phyloP scores from a whole-genome alignment of 2,797 vertebrate species.

The Antrozous pallidus region DNA sequence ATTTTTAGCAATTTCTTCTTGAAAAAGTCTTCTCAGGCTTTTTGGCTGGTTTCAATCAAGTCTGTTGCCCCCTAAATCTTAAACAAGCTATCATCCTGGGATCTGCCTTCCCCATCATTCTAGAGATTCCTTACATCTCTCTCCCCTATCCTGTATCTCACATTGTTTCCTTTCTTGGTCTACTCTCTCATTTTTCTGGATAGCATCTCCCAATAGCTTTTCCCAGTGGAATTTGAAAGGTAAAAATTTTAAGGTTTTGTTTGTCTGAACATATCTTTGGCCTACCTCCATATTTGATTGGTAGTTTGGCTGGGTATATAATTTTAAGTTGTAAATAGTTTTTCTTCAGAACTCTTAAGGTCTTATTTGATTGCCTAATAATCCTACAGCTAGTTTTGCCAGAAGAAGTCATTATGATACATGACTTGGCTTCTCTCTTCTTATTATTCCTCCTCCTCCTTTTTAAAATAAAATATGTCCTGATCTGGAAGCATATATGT shows the following conservation, averaged over 20 bases:
- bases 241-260: background rate
- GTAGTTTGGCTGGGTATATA: background rate
- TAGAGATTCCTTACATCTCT: background rate
- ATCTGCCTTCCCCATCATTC: background rate
- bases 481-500: background rate
- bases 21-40: background rate
- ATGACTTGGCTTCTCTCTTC: background rate
- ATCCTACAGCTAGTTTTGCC: background rate
- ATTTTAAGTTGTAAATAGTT: constrained; percentile 25
- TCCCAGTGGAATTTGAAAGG: background rate
- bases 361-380: background rate
- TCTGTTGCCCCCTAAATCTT: background rate
- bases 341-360: constrained; percentile 22
- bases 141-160: background rate
- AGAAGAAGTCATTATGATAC: background rate
- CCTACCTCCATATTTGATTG: background rate
- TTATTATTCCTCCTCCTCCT: background rate
- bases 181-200: background rate
- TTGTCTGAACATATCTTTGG: background rate
- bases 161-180: background rate
- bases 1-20: background rate
- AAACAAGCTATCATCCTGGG: background rate
- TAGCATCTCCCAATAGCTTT: background rate
- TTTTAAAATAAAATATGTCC: background rate
- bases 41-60: background rate